Conservation (phyloP, 2,113 vertebrate genomes). For the Catagonus wagneri region DNA sequence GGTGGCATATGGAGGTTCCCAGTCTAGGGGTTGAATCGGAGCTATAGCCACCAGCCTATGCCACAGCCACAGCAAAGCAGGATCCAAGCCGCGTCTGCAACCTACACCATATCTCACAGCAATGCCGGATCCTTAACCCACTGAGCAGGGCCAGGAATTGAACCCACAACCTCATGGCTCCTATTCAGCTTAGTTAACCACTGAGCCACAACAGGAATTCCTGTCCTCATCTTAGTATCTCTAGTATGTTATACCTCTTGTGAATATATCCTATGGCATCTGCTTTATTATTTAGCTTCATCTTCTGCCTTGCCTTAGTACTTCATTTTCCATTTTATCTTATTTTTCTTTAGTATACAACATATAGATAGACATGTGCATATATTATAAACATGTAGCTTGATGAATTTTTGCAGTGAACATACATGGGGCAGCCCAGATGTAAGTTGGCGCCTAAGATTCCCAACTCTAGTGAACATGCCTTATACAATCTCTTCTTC, state of each 20-base stretch:
- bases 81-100: too few species aligned
- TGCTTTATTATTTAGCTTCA: neutral
- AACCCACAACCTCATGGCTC: too few species aligned
- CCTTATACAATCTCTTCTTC: neutral
- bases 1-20: too few species aligned
- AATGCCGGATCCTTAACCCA: too few species aligned
- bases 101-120: too few species aligned
- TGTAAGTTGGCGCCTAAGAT: neutral
- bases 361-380: neutral
- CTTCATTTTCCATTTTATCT: neutral
- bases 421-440: neutral
- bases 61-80: too few species aligned
- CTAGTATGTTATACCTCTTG: neutral
- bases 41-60: too few species aligned
- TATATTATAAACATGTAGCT: neutral
- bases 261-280: neutral
- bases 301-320: neutral
- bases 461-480: neutral
- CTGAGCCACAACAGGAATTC: too few species aligned
- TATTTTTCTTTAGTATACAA: neutral
- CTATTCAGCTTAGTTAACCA: too few species aligned
- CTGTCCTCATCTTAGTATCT: neutral
- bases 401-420: neutral
- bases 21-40: too few species aligned
- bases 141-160: too few species aligned